A percentile compares a stretch with the other conserved stretches of the same genome.
These are phyloP conservation scores for Clanis bilineata DNA, from an alignment of 2,888 invertebrate species.

Conservation along the genomic window DNA sequence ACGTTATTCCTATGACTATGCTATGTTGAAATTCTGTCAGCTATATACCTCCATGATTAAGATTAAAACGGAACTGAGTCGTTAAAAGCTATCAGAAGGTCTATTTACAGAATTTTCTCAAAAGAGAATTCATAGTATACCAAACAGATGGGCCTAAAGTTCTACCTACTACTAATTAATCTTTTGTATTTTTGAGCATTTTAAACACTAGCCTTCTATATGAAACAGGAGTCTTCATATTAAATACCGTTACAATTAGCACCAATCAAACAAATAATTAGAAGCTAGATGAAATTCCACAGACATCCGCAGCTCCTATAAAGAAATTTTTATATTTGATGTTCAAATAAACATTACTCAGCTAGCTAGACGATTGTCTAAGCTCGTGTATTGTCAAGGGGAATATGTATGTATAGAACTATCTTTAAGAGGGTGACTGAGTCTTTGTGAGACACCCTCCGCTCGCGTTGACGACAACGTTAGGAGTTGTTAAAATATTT, in stretches of 20 bases:
- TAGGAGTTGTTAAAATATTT: background rate
- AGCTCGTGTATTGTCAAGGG: background rate
- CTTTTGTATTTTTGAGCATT: no score
- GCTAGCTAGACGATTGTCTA: conserved; percentile 6
- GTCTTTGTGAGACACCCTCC: conserved; percentile 4
- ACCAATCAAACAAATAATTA: no score
- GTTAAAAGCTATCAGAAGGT: no score
- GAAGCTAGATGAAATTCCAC: background rate
- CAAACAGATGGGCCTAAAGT: no score
- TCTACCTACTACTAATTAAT: no score
- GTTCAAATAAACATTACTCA: conserved; percentile 4
- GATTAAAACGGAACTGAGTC: no score
- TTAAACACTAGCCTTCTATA: no score
- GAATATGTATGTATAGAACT: background rate
- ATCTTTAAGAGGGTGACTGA: background rate
- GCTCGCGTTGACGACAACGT: conserved; percentile 1
- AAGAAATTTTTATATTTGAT: background rate
- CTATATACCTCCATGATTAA: no score
- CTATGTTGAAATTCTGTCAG: no score
- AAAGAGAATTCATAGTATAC: no score
- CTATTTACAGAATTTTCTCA: no score
- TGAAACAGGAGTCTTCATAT: background rate
- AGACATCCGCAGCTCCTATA: background rate
- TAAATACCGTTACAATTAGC: background rate
- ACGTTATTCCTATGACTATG: no score